Evolutionary conservation across 2,113 vertebrate genomes (phyloP), one percentile per base, ranked within the genome.

Genomic region (Micronisus gabar): DNA sequence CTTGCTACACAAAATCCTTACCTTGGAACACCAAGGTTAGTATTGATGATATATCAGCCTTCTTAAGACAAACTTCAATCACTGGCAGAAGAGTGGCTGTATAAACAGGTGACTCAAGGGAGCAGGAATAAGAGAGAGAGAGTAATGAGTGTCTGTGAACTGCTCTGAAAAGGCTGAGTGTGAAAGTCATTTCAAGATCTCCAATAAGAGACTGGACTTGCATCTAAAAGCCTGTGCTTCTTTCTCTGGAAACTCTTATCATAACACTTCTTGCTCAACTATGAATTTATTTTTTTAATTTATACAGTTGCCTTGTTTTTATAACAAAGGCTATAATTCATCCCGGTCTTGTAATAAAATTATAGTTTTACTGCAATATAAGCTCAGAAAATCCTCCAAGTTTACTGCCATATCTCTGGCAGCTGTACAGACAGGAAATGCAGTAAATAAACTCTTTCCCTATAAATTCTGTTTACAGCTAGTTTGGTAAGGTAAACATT

Each of bases 381-480:
- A 81, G 80, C 86, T 81, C 56, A 67, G 89, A 90, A 71, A 56
- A 79, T 40, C 59, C 11, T 90, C 79, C 8, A 32, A 72, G 74
- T 94, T 98, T 97, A 94, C 91, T 81, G 59, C 82, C 58, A 7
- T 83, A 89, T 91, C 89, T 87, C 82, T 95, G 88, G 66, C 85
- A 93, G 68, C 23, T 34, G 62, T 41, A 74, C 80, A 74, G 81
- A 82, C 70, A 94, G 68, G 96, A 95, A 95, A 95, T 25, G 45
- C 29, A 94, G 82, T 81, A 96, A 98, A 96, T 73, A 92, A 74
- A 93, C 56, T 82, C 32, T 85, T 94, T 63, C 12, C 18, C 27
- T 72, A 65, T 96, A 92, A 98, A 97, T 96, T 52, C 30, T 82
- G 19, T 90, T 97, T 94, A 95, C 26, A 22, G 41, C 66, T 81